Percentiles rank a stretch among this genome's conserved stretches.
phyloP scores from a whole-genome alignment of 2,888 invertebrate species.

The Brachyopa scutellaris region DNA sequence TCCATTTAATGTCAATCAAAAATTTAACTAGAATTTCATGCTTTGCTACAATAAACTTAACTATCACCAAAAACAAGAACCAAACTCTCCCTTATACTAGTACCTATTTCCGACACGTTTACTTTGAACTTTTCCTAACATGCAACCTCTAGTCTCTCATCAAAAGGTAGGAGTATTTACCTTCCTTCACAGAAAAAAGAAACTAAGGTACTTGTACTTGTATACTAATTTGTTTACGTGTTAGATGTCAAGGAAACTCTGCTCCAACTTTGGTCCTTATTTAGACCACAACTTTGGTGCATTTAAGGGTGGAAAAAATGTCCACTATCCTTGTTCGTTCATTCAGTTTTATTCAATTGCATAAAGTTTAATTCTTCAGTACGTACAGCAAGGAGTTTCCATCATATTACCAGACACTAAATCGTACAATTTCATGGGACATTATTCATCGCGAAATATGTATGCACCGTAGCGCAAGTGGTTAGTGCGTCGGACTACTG shows the following conservation, averaged over 20 bases:
- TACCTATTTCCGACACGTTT: constrained; percentile 3
- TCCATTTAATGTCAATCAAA: no score
- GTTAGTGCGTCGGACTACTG: no score
- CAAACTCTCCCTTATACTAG: constrained; percentile 18
- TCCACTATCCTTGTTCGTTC: no score
- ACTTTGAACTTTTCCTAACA: constrained; percentile 20
- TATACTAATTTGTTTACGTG: constrained; percentile 51
- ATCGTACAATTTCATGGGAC: neutral
- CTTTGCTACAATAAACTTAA: constrained; percentile 5
- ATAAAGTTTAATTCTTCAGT: no score
- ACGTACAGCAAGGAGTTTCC: no score
- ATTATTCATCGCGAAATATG: neutral
- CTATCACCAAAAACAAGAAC: constrained; percentile 14
- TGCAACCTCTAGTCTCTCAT: constrained; percentile 12
- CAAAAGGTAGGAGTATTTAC: constrained; percentile 7
- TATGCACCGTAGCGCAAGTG: no score
- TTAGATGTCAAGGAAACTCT: constrained; percentile 44
- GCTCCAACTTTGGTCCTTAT: constrained; percentile 27
- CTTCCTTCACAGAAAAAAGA: constrained; percentile 15
- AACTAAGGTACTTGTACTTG: constrained; percentile 32
- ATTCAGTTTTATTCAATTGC: no score
- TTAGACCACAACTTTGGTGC: constrained; percentile 11
- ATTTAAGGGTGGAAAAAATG: neutral
- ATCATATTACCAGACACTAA: no score
- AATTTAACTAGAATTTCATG: neutral